These are phyloP conservation scores for Saturnia pavonia DNA, from an alignment of 2,888 invertebrate genomes.

Conservation along the genomic window DNA sequence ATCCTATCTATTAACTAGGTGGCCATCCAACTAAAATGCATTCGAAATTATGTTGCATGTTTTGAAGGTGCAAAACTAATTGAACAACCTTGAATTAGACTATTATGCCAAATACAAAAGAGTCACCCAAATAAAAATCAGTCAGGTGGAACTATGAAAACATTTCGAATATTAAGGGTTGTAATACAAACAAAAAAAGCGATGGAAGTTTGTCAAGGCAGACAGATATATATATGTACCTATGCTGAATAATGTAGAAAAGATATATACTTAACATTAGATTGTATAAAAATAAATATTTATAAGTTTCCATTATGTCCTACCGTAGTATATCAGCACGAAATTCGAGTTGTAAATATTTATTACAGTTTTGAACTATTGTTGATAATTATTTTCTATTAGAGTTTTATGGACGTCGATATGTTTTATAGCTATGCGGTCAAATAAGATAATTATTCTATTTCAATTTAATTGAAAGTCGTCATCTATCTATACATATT, in stretches of 20 bases:
- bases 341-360: not conserved
- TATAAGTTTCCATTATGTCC: not conserved
- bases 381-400: slow-evolving; percentile 7
- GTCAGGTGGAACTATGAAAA: not conserved
- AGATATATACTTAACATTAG: not conserved
- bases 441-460: slow-evolving; percentile 2
- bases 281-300: not conserved
- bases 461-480: slow-evolving; percentile 11
- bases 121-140: not conserved
- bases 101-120: not conserved
- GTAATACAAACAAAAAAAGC: not conserved
- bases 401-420: slow-evolving; percentile 3
- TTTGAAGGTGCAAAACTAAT: too few species aligned
- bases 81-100: not conserved
- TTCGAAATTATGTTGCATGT: too few species aligned
- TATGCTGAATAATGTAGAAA: not conserved
- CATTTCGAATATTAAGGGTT: not conserved
- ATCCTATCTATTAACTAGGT: too few species aligned
- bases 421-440: slow-evolving; percentile 4
- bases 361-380: not conserved
- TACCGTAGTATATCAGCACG: not conserved
- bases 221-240: not conserved
- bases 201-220: not conserved
- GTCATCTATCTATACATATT: too few species aligned
- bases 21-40: too few species aligned